Conservation (phyloP, 2,797 vertebrate species). For the Atherinosoma microstoma region DNA sequence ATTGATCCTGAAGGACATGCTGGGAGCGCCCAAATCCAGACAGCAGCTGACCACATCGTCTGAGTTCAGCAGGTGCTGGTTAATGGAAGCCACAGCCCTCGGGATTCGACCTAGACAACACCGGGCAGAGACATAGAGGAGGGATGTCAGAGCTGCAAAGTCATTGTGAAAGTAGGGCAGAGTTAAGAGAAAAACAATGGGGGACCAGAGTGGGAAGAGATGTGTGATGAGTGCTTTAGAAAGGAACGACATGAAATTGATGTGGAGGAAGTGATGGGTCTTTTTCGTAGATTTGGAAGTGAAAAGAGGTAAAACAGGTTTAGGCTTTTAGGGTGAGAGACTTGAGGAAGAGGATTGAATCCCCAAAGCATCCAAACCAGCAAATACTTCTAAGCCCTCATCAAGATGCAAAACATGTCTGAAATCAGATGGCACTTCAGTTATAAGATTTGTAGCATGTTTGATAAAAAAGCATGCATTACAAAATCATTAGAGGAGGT, state of each 20-base stretch:
- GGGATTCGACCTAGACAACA: constrained; percentile 89
- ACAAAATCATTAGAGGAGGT: constrained; percentile 6
- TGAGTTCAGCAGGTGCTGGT: constrained; percentile 95
- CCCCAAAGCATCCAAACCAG: background rate
- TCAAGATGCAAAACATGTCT: constrained; percentile 1
- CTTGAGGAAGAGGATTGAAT: constrained; percentile 5
- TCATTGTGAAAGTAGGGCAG: constrained; percentile 66
- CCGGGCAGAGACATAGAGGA: constrained; percentile 40
- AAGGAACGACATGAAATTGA: constrained; percentile 27
- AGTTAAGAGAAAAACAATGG: constrained; percentile 29
- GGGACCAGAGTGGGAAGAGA: constrained; percentile 27
- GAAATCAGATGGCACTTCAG: constrained; percentile 9
- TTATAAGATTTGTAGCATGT: background rate
- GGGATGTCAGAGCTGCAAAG: constrained; percentile 59
- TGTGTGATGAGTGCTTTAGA: constrained; percentile 37
- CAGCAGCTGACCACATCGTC: constrained; percentile 99
- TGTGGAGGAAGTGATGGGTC: constrained; percentile 15
- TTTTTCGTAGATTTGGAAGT: constrained; percentile 44
- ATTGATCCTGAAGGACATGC: constrained; percentile 99
- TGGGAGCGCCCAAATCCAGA: constrained; percentile 95
- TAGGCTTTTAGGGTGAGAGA: constrained; percentile 18
- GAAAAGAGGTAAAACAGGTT: constrained; percentile 30
- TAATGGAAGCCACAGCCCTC: constrained; percentile 94
- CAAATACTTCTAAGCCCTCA: background rate
- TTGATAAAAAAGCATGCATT: background rate